Evolutionary conservation across 2,797 vertebrate genomes (phyloP), one percentile per base, ranked within the genome.

Genomic region (Benthosema pterotum): DNA sequence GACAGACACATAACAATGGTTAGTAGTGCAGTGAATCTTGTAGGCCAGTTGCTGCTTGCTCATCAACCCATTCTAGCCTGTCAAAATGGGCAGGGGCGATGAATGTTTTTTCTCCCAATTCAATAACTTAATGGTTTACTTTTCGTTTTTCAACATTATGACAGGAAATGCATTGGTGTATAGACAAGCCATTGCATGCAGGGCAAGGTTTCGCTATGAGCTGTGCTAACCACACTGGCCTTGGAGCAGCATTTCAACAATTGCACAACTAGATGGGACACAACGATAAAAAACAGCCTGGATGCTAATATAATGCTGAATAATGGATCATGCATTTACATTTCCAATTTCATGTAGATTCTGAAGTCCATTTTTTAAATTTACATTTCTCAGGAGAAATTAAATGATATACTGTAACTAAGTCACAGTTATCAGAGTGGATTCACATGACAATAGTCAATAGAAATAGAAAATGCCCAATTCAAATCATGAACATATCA

Each of bases 191-290:
- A 38, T 32, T 6, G 5, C 28, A 15, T 45, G 11, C 11, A 58
- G 38, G n/a, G 16, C 52, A 63, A 50, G 14, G 67, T 82, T 83
- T 83, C 78, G 59, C 0, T 74, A 47, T 82, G 55, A 7, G 2
- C n/a, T 54, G 43, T 58, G 38, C 3, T 45, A 43, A 60, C 16
- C 57, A 38, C 15, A 53, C 2, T 11, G 12, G 18, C 1, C 7
- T 13, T 4, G 42, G 45, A 15, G 15, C 3, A 15, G 13, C 2
- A 42, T n/a, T n/a, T n/a, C n/a, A n/a, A n/a, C n/a, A 43, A 0
- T 56, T 13, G 0, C 6, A 56, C 84, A 88, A 83, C 84, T 79
- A 89, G 89, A 85, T 89, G 89, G 80, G 79, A 56, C 45, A 76
- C 52, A 63, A 42, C 61, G 69, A 64, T 38, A 22, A 7, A 8